A percentile compares a stretch with the other conserved stretches of the same genome.
Conservation (phyloP, 1,140 invertebrate species). For the Leptopilina boulardi region DNA sequence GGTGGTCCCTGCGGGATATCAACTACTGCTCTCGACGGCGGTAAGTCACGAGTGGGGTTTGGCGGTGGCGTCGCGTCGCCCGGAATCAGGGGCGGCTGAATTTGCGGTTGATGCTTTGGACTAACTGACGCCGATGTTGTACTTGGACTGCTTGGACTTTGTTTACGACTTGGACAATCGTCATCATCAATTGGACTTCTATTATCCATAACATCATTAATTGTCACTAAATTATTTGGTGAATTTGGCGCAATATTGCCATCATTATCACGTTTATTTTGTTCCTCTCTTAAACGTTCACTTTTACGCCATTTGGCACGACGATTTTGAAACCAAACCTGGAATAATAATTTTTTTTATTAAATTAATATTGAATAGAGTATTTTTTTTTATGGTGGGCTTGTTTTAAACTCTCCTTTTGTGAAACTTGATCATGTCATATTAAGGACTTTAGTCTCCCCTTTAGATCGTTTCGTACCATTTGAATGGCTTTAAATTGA, state of each 20-base stretch:
- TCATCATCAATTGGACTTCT: conserved; percentile 67
- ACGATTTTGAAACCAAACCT: conserved; percentile 98
- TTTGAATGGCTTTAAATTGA: conserved; percentile 20
- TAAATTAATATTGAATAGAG: too few species aligned
- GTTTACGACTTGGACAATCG: conserved; percentile 57
- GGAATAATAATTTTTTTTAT: conserved; percentile 49
- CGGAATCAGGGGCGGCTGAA: conserved; percentile 67
- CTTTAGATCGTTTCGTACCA: conserved; percentile 31
- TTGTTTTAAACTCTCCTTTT: conserved; percentile 10
- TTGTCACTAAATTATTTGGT: conserved; percentile 66
- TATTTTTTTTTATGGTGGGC: not conserved
- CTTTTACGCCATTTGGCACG: conserved; percentile 96
- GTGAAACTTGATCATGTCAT: conserved; percentile 15
- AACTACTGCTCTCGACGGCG: conserved; percentile 62
- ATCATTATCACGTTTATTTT: conserved; percentile 86
- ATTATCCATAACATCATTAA: conserved; percentile 57
- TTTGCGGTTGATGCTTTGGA: conserved; percentile 67
- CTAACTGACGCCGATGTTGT: conserved; percentile 74
- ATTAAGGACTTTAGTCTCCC: conserved; percentile 27
- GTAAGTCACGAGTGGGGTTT: conserved; percentile 65
- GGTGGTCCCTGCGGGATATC: conserved; percentile 66
- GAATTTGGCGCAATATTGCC: conserved; percentile 70
- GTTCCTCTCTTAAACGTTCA: conserved; percentile 92
- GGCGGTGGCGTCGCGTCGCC: conserved; percentile 70
- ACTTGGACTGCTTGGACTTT: conserved; percentile 71